These are phyloP conservation scores for Anoplophora glabripennis DNA, from an alignment of 1,140 invertebrate genomes.

Conservation along the genomic window DNA sequence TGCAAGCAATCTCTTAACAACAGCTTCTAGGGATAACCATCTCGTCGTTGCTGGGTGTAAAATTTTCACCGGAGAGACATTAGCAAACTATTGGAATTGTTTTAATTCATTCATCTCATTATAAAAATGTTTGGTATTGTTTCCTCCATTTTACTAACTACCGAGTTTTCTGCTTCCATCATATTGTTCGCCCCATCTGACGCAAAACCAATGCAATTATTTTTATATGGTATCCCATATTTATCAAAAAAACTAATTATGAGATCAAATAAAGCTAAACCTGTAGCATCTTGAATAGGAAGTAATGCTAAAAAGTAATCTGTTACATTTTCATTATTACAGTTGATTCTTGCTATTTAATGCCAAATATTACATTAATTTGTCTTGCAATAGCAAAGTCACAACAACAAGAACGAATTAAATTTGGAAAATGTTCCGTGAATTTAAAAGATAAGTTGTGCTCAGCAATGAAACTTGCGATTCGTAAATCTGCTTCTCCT, in stretches of 20 bases:
- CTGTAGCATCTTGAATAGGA: slow-evolving; percentile 27
- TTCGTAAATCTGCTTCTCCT: background rate
- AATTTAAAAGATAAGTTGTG: slow-evolving; percentile 25
- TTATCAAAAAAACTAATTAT: slow-evolving; percentile 38
- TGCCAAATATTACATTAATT: slow-evolving; percentile 2
- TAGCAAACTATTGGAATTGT: too few relatives aligned
- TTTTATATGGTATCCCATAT: too few relatives aligned
- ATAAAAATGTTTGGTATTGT: too few relatives aligned
- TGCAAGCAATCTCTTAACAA: slow-evolving; percentile 47
- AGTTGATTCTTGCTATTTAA: slow-evolving; percentile 5
- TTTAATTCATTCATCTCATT: too few relatives aligned
- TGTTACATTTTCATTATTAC: background rate
- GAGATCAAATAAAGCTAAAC: slow-evolving; percentile 30
- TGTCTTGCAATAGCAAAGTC: slow-evolving; percentile 17
- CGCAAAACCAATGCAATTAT: slow-evolving; percentile 32
- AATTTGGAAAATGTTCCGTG: slow-evolving; percentile 19
- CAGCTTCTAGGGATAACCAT: slow-evolving; percentile 36
- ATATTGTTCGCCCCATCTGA: slow-evolving; percentile 48
- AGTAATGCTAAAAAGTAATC: slow-evolving; percentile 12
- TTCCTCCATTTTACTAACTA: too few relatives aligned
- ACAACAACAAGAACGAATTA: slow-evolving; percentile 8
- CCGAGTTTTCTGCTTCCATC: slow-evolving; percentile 45
- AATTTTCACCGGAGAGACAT: slow-evolving; percentile 15
- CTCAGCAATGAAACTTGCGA: slow-evolving; percentile 19
- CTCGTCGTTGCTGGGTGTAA: slow-evolving; percentile 33